Evolutionary conservation across 1,140 invertebrate genomes (phyloP).

Genomic region (Ips nitidus): DNA sequence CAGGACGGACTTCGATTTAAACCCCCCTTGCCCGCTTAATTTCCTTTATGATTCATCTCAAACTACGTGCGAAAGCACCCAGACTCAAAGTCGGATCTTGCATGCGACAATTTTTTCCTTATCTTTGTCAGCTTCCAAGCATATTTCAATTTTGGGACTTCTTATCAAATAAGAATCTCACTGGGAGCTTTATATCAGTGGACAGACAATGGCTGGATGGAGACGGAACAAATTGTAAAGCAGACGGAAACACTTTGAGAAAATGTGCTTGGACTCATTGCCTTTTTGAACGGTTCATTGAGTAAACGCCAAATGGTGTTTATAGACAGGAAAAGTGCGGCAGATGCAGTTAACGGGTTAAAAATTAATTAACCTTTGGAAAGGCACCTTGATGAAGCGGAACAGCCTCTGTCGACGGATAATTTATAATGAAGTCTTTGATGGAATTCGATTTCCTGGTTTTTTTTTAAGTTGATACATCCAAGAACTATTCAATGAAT

Average conservation of each 20-base stretch:
- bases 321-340: background rate
- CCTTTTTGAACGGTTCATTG: too few species aligned
- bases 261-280: background rate
- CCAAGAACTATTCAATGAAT: too few species aligned
- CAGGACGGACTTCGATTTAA: background rate
- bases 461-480: background rate
- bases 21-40: slow-evolving; percentile 1
- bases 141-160: slow-evolving; percentile 32
- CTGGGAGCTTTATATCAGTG: slow-evolving; percentile 25
- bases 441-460: background rate
- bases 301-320: slow-evolving; percentile 7
- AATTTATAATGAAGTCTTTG: background rate
- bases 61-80: background rate
- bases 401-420: background rate
- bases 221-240: slow-evolving; percentile 24
- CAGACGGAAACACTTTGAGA: slow-evolving; percentile 22
- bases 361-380: slow-evolving; percentile 17
- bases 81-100: slow-evolving; percentile 7
- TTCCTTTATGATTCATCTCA: slow-evolving; percentile 7
- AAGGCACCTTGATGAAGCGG: slow-evolving; percentile 6
- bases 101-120: slow-evolving; percentile 16
- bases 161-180: slow-evolving; percentile 33
- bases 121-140: slow-evolving; percentile 25
- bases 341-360: slow-evolving; percentile 37
- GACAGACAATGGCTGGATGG: slow-evolving; percentile 14